Conservation (phyloP, 2,888 invertebrate species). For the Diarsia rubi region DNA sequence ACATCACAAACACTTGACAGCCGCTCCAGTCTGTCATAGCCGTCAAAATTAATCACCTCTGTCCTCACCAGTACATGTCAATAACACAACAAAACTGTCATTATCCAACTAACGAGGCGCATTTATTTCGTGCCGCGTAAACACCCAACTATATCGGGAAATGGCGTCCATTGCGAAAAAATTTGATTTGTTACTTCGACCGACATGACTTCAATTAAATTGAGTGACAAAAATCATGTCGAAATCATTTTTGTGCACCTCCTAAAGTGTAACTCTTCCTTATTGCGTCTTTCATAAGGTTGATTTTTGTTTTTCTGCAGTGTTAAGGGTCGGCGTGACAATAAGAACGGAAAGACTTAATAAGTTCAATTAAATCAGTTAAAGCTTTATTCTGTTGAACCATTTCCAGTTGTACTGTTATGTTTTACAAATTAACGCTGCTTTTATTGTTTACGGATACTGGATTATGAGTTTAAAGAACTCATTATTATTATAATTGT, state of each 20-base stretch:
- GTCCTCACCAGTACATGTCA: slow-evolving; percentile 77
- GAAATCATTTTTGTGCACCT: slow-evolving; percentile 49
- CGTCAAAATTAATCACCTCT: slow-evolving; percentile 69
- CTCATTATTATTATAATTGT: slow-evolving; percentile 29
- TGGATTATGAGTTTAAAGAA: slow-evolving; percentile 42
- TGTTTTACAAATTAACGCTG: slow-evolving; percentile 61
- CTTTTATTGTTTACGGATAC: slow-evolving; percentile 36
- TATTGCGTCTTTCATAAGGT: slow-evolving; percentile 66
- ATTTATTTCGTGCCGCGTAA: slow-evolving; percentile 81
- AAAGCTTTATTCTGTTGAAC: slow-evolving; percentile 80
- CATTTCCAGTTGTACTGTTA: slow-evolving; percentile 65
- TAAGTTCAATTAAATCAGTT: slow-evolving; percentile 86
- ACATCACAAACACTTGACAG: neutral
- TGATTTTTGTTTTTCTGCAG: slow-evolving; percentile 50
- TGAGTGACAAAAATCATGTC: slow-evolving; percentile 87
- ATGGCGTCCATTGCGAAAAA: slow-evolving; percentile 83
- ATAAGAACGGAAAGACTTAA: slow-evolving; percentile 80
- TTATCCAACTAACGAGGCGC: slow-evolving; percentile 86
- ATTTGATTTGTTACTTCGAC: slow-evolving; percentile 87
- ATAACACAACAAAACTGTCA: slow-evolving; percentile 85
- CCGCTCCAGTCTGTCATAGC: slow-evolving; percentile 9
- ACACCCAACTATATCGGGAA: slow-evolving; percentile 79
- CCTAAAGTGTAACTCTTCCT: slow-evolving; percentile 50
- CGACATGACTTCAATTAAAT: slow-evolving; percentile 84
- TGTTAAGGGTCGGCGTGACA: slow-evolving; percentile 73